These are phyloP conservation scores for Hirtodrosophila alboralis DNA, from an alignment of 2,888 invertebrate species.

Conservation along the genomic window DNA sequence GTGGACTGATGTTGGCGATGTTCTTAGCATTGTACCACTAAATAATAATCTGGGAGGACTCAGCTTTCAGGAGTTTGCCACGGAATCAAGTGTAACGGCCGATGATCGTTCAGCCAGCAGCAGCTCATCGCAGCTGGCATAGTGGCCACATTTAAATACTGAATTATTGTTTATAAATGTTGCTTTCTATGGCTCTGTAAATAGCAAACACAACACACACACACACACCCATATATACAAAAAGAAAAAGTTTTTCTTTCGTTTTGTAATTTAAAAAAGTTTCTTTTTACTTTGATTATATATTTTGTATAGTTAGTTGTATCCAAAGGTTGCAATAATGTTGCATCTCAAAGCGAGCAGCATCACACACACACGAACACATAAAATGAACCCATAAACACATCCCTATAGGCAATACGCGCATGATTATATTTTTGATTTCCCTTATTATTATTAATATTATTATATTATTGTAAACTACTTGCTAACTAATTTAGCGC, in stretches of 20 bases:
- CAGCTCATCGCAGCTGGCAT: constrained; percentile 70
- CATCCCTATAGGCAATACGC: constrained; percentile 17
- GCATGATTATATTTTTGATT: constrained; percentile 19
- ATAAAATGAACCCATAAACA: constrained; percentile 23
- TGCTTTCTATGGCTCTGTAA: constrained; percentile 26
- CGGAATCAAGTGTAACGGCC: constrained; percentile 37
- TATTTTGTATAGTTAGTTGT: constrained; percentile 72
- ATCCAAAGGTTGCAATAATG: constrained; percentile 76
- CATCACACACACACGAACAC: constrained; percentile 59
- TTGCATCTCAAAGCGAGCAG: constrained; percentile 71
- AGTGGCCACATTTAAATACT: constrained; percentile 28
- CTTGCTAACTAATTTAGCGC: constrained; percentile 32
- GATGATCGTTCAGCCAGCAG: constrained; percentile 61
- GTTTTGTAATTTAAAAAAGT: constrained; percentile 50
- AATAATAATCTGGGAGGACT: constrained; percentile 68
- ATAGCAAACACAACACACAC: constrained; percentile 33
- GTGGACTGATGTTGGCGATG: constrained; percentile 64
- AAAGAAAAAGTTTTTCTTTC: constrained; percentile 35
- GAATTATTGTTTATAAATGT: constrained; percentile 23
- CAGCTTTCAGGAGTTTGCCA: constrained; percentile 60
- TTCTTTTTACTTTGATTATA: constrained; percentile 38
- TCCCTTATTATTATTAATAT: constrained; percentile 5
- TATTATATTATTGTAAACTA: constrained; percentile 22
- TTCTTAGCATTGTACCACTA: constrained; percentile 74
- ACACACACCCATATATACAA: constrained; percentile 35